phyloP scores from a whole-genome alignment of 2,888 invertebrate species.

The Drosophila histrio region DNA sequence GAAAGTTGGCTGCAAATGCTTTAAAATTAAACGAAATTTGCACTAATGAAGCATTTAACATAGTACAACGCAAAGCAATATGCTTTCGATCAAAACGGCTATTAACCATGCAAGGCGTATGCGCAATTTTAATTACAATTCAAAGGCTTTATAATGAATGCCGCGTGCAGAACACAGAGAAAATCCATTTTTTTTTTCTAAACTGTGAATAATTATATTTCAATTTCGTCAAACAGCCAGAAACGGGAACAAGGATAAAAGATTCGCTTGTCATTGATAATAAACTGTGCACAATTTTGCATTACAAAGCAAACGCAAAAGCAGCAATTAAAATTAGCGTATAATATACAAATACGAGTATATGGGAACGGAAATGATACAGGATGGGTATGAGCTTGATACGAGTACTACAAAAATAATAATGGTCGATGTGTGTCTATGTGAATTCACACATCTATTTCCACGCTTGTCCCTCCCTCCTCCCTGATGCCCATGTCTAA shows the following conservation, averaged over 20 bases:
- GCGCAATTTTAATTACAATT: conserved; percentile 58
- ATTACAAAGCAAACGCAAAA: conserved; percentile 61
- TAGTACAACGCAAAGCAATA: background rate
- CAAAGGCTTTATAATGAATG: conserved; percentile 24
- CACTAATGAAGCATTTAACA: background rate
- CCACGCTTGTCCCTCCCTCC: background rate
- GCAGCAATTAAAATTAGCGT: conserved; percentile 70
- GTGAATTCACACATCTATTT: conserved; percentile 14
- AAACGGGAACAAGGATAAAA: conserved; percentile 45
- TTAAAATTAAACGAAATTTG: background rate
- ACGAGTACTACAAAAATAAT: conserved; percentile 47
- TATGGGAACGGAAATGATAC: conserved; percentile 23
- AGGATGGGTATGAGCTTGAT: conserved; percentile 4
- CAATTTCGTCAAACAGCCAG: conserved; percentile 57
- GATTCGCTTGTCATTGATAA: conserved; percentile 60
- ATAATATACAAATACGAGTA: conserved; percentile 34
- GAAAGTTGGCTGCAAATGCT: background rate
- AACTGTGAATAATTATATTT: conserved; percentile 64
- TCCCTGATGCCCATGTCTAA: conserved; percentile 23
- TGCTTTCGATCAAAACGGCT: conserved; percentile 11
- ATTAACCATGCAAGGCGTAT: conserved; percentile 36
- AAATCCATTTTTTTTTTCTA: conserved; percentile 24
- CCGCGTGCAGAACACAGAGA: background rate
- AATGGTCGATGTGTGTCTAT: background rate
- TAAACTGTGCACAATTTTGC: conserved; percentile 72